A percentile compares a stretch with the other conserved stretches of the same genome.
Evolutionary conservation across 2,888 invertebrate species (phyloP).

Genomic region (Agriopis marginaria): DNA sequence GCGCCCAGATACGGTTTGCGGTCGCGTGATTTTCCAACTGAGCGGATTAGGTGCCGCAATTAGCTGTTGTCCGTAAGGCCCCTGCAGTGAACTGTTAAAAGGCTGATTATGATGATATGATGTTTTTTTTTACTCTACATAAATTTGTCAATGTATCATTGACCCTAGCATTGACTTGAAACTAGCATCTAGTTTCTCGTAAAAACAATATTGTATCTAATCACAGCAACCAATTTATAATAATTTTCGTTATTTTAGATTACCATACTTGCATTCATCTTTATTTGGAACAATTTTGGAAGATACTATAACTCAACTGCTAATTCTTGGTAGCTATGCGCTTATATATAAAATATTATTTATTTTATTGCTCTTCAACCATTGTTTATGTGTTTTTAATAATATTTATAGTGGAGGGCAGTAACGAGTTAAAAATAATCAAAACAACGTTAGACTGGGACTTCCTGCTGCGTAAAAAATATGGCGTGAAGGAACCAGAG

Average conservation of each 20-base stretch:
- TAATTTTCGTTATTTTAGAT: constrained; percentile 43
- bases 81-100: no score
- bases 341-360: not conserved
- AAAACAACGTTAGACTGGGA: constrained; percentile 59
- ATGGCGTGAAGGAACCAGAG: constrained; percentile 47
- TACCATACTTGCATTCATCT: constrained; percentile 59
- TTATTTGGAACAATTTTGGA: constrained; percentile 66
- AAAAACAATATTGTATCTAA: not conserved
- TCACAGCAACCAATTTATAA: not conserved
- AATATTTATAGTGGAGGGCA: constrained; percentile 60
- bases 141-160: no score
- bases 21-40: no score
- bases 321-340: constrained; percentile 61
- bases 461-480: constrained; percentile 55
- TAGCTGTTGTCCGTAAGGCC: no score
- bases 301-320: constrained; percentile 60
- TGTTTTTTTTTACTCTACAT: no score
- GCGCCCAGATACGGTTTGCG: no score
- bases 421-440: constrained; percentile 57
- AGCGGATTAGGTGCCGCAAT: no score
- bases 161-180: no score
- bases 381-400: not conserved
- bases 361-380: not conserved
- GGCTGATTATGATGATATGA: no score
- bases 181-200: not conserved